A percentile compares a stretch with the other conserved stretches of the same genome.
Conservation (phyloP, 2,797 vertebrate species). For the Yasuhikotakia modesta region DNA sequence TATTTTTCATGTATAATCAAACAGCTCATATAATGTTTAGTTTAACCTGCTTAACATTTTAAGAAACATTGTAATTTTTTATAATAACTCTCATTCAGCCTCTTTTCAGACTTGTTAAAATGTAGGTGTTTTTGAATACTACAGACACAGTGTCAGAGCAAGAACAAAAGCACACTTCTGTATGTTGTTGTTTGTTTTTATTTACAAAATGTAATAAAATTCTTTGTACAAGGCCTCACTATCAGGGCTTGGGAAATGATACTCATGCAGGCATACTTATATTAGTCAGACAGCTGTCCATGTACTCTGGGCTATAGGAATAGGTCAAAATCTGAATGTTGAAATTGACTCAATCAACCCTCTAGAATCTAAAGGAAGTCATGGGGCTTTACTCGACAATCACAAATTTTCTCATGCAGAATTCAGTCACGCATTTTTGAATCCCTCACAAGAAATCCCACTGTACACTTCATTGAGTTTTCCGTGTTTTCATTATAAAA, state of each 20-base stretch:
- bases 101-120: no score
- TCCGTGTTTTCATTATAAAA: constrained; percentile 77
- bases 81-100: no score
- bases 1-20: no score
- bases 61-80: not conserved
- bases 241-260: constrained; percentile 88
- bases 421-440: constrained; percentile 76
- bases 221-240: constrained; percentile 95
- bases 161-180: constrained; percentile 76
- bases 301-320: constrained; percentile 81
- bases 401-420: constrained; percentile 80
- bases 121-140: no score
- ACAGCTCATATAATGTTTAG: not conserved
- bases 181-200: constrained; percentile 89
- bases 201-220: constrained; percentile 99
- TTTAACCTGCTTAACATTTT: not conserved
- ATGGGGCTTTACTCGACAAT: constrained; percentile 87
- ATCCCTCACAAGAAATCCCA: constrained; percentile 82
- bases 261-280: constrained; percentile 91
- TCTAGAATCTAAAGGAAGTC: constrained; percentile 83
- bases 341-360: constrained; percentile 76
- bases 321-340: constrained; percentile 61
- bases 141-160: not conserved
- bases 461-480: constrained; percentile 84
- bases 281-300: constrained; percentile 87